These are phyloP conservation scores for Peribatodes rhomboidaria DNA, from an alignment of 2,888 invertebrate species.

Conservation along the genomic window DNA sequence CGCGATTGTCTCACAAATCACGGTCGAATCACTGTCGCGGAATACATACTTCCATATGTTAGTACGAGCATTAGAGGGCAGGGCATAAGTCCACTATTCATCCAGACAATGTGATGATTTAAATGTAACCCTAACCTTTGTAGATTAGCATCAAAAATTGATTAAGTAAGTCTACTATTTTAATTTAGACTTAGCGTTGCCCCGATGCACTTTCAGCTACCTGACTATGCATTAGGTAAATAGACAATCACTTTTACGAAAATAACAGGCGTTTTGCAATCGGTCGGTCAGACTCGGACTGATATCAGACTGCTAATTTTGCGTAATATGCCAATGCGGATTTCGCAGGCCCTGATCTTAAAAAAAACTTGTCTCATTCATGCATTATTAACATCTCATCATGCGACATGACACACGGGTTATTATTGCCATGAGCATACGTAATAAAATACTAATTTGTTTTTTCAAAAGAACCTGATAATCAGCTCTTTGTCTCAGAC, in stretches of 20 bases:
- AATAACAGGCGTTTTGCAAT: conserved; percentile 17
- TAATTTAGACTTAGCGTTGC: too few relatives aligned
- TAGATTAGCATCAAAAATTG: background rate
- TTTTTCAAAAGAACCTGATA: background rate
- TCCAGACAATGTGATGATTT: conserved; percentile 6
- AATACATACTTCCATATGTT: background rate
- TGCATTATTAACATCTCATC: background rate
- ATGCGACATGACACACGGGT: background rate
- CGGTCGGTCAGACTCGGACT: conserved; percentile 14
- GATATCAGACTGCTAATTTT: conserved; percentile 8
- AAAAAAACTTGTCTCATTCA: conserved; percentile 10
- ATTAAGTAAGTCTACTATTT: background rate
- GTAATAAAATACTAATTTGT: background rate
- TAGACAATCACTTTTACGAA: conserved; percentile 16
- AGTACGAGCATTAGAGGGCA: conserved; percentile 1
- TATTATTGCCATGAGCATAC: background rate
- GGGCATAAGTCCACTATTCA: conserved; percentile 31
- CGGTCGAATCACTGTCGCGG: conserved; percentile 14
- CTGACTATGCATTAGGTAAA: background rate
- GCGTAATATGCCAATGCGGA: conserved; percentile 7
- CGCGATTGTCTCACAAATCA: conserved; percentile 22
- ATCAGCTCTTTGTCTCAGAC: background rate
- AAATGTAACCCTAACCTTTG: conserved; percentile 1
- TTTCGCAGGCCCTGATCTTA: conserved; percentile 9
- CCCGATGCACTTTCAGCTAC: background rate